phyloP scores from a whole-genome alignment of 2,113 vertebrate species.

The Oceanodroma tethys region DNA sequence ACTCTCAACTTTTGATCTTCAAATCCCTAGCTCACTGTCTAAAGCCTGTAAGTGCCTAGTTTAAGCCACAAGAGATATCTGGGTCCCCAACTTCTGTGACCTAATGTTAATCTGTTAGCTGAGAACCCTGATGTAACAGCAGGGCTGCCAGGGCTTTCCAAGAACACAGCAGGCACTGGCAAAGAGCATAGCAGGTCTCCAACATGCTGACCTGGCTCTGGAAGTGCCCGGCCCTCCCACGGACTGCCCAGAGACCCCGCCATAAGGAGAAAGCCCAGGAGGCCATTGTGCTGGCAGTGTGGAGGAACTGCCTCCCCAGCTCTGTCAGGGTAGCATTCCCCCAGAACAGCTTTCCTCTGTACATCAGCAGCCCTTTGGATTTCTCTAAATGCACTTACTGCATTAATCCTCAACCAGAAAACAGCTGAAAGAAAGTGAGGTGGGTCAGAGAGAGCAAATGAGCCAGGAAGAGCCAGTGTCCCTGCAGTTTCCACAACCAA shows the following conservation, averaged over 20 bases:
- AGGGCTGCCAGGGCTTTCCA: neutral
- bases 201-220: neutral
- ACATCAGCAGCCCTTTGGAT: neutral
- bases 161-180: neutral
- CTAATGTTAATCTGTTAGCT: neutral
- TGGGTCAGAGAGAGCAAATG: neutral
- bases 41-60: neutral
- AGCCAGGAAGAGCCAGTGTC: neutral
- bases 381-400: neutral
- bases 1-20: neutral
- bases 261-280: neutral
- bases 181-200: neutral
- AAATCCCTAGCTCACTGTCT: neutral
- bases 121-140: neutral
- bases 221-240: neutral
- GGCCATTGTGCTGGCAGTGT: neutral
- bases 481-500: neutral
- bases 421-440: neutral
- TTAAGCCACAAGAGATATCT: neutral
- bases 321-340: rapidly evolving
- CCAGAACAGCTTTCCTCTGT: neutral
- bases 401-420: neutral
- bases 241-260: neutral
- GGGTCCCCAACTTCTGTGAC: neutral
- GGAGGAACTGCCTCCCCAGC: neutral